Evolutionary conservation across 2,113 vertebrate genomes (phyloP).

Genomic region (Carassius auratus): DNA sequence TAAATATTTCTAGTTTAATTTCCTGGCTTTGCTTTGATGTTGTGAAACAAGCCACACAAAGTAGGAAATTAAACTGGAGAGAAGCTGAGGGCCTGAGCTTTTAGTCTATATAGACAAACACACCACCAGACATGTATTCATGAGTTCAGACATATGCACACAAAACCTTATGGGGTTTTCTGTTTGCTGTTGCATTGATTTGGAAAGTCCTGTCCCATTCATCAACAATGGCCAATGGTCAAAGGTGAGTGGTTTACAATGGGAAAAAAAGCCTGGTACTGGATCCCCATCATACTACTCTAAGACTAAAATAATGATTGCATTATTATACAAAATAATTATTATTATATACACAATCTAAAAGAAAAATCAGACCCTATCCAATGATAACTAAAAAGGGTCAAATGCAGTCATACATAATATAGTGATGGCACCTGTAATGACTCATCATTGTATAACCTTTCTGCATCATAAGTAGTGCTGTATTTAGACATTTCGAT

Average conservation of each 20-base stretch:
- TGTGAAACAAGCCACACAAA: neutral
- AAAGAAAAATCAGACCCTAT: neutral
- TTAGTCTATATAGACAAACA: neutral
- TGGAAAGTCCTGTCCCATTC: neutral
- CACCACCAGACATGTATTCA: neutral
- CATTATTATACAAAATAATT: too few relatives aligned
- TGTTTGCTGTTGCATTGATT: constrained; percentile 13
- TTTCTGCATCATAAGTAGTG: neutral
- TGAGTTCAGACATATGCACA: neutral
- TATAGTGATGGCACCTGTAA: neutral
- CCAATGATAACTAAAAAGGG: neutral
- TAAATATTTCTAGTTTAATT: neutral
- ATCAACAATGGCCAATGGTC: neutral
- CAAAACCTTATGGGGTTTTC: constrained; percentile 1
- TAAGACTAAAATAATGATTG: neutral
- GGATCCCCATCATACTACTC: neutral
- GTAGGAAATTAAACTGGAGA: neutral
- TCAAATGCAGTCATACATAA: neutral
- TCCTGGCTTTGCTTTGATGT: constrained; percentile 2
- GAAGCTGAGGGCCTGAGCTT: neutral
- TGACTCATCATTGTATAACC: neutral
- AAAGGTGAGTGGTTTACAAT: neutral
- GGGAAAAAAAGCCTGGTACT: neutral
- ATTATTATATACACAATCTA: too few relatives aligned
- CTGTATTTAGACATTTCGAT: neutral